Evolutionary conservation across 2,113 vertebrate genomes (phyloP), one percentile per base, ranked within the genome.

Genomic region (Rhodinocichla rosea): DNA sequence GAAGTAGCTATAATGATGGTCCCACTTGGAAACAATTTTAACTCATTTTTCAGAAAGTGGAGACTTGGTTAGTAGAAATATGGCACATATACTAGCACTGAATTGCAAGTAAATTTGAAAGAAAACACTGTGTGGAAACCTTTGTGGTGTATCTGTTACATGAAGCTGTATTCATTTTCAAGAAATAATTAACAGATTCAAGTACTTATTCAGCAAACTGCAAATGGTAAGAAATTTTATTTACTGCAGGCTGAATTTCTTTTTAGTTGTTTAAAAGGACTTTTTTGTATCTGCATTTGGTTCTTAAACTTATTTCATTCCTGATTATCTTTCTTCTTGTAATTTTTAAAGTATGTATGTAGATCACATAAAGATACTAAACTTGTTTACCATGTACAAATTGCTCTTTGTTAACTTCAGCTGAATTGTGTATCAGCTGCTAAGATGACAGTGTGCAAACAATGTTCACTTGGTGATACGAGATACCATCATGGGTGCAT

Each of bases 61-160:
- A 77, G 70, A 47, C 53, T 63, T 57, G 68, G 47, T 95, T 79
- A 45, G 49, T 56, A 86, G 82, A 67, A 95, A 60, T 74, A 32
- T 33, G 44, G n/a, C 39, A 47, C 56, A 15, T 79, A 40, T 79
- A 30, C 81, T 85, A 84, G 76, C 27, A 62, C 2, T 53, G 70
- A 96, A 82, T 92, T 89, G 83, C 67, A 90, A 74, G 69, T 78
- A 52, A 91, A 81, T 71, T 44, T 70, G 92, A 83, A 86, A 90
- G 83, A 63, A 91, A 80, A 67, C 26, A 40, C 16, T n/a, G 5
- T 40, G 44, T 49, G 22, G 50, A 91, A 87, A 60, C 60, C 28
- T 76, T 60, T 74, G 76, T 80, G 74, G 76, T 87, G 5, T 18
- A 45, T 59, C n/a, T 78, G 50, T 60, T 23, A 62, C 22, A 28